Percentiles rank a stretch among this genome's conserved stretches.
phyloP scores from a whole-genome alignment of 2,113 vertebrate species.

The Columba livia region DNA sequence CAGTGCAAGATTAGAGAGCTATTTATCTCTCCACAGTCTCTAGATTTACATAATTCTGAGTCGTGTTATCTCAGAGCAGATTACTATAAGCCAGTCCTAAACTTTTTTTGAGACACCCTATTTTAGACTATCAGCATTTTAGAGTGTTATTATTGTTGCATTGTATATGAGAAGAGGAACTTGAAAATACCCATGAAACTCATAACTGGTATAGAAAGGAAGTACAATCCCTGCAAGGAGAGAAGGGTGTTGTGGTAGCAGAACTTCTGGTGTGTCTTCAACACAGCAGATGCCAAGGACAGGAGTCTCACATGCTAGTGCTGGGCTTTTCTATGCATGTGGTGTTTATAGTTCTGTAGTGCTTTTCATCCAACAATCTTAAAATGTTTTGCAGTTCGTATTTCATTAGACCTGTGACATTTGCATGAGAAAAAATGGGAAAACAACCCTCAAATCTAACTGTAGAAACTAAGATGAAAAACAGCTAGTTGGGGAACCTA shows the following conservation, averaged over 20 bases:
- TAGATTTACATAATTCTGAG: neutral
- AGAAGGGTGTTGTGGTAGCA: neutral
- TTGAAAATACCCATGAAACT: neutral
- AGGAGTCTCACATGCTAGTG: neutral
- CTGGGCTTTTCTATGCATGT: neutral
- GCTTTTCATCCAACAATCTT: neutral
- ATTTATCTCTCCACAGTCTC: accelerated
- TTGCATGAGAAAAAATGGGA: neutral
- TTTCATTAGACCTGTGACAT: neutral
- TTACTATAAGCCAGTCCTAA: neutral
- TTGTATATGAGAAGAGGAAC: neutral
- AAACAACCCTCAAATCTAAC: neutral
- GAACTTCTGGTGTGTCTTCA: neutral
- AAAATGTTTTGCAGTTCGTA: neutral
- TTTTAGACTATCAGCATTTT: neutral
- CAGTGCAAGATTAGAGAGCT: neutral
- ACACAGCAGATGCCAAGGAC: neutral
- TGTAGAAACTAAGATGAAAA: neutral
- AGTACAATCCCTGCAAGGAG: accelerated
- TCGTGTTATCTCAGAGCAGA: neutral
- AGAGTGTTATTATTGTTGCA: neutral
- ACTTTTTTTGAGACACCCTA: neutral
- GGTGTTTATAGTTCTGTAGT: neutral
- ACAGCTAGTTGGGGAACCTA: neutral
- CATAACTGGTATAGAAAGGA: neutral